phyloP scores from a whole-genome alignment of 2,113 vertebrate genomes.

The Natator depressus region DNA sequence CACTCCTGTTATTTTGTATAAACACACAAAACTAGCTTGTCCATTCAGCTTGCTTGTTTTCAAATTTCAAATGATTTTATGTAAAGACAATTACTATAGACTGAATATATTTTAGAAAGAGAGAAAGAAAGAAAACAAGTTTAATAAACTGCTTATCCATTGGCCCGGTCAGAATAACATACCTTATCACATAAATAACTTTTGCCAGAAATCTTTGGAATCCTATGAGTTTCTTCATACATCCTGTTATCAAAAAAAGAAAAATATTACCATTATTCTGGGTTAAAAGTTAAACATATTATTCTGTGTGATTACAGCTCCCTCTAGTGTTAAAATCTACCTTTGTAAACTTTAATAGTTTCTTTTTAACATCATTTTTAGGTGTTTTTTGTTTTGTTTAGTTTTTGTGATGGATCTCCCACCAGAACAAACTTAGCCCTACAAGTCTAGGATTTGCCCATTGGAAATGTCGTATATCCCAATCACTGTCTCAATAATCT shows the following conservation, averaged over 20 bases:
- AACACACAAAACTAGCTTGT: neutral
- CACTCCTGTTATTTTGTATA: neutral
- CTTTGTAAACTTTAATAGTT: neutral
- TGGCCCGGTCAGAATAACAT: neutral
- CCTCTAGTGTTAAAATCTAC: constrained; percentile 49
- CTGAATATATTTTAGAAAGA: neutral
- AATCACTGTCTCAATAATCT: neutral
- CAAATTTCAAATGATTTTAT: neutral
- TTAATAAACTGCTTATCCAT: neutral
- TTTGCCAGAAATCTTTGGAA: neutral
- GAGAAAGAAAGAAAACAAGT: neutral
- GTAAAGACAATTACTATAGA: neutral
- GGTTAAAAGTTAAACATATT: rapidly evolving
- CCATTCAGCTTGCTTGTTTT: neutral
- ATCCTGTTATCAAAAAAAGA: neutral
- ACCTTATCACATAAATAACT: neutral
- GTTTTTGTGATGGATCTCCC: neutral
- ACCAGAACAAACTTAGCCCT: neutral
- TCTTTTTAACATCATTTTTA: rapidly evolving
- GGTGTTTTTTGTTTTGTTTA: neutral
- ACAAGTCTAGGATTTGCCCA: neutral
- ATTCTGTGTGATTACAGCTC: constrained; percentile 43
- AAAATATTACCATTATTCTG: neutral
- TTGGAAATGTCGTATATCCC: neutral
- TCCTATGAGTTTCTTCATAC: neutral